phyloP scores from a whole-genome alignment of 2,797 vertebrate species.

The Poecilia velifera region DNA sequence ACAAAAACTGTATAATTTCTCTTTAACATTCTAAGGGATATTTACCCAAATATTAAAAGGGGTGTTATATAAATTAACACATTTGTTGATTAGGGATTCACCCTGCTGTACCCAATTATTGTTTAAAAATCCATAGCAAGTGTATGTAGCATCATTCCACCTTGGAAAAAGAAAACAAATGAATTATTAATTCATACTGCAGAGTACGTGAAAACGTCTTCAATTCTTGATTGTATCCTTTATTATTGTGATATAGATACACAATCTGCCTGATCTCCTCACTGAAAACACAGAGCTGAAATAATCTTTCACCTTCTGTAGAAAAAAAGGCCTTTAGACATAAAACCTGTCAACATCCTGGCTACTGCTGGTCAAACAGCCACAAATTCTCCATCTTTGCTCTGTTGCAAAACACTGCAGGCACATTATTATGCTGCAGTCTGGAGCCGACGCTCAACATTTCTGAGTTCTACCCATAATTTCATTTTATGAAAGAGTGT shows the following conservation, averaged over 20 bases:
- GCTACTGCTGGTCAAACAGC: background rate
- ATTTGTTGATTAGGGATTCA: background rate
- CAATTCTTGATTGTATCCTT: background rate
- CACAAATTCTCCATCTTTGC: background rate
- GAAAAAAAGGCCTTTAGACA: background rate
- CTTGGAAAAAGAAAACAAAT: background rate
- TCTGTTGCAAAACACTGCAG: background rate
- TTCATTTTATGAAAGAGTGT: background rate
- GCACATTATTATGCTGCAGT: background rate
- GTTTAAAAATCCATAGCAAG: background rate
- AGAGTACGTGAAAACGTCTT: background rate
- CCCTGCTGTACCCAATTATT: background rate
- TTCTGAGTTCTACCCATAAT: background rate
- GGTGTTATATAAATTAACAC: background rate
- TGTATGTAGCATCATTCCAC: background rate
- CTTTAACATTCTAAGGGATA: background rate
- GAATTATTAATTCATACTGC: background rate
- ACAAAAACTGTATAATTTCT: background rate
- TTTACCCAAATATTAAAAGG: background rate
- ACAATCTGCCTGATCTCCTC: background rate
- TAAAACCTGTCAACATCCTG: background rate
- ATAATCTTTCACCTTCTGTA: background rate
- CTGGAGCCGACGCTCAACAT: background rate
- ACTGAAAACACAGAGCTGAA: background rate
- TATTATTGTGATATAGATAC: background rate